These are phyloP conservation scores for Drosophila colorata DNA, from an alignment of 2,888 invertebrate genomes.

Conservation along the genomic window DNA sequence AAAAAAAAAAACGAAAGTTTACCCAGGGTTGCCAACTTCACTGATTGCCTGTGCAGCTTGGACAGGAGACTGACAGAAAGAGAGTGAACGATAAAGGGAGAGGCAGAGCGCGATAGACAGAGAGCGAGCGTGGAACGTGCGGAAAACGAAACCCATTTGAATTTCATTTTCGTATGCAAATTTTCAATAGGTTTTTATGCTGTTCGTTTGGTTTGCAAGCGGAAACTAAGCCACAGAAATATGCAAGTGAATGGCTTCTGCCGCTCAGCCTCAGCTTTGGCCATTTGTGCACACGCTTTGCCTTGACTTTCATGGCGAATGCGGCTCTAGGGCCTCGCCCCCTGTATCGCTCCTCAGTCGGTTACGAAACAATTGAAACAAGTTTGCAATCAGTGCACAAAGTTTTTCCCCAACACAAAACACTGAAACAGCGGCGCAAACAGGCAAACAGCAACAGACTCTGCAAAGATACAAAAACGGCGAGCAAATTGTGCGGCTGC, in stretches of 20 bases:
- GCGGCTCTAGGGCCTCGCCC: not conserved
- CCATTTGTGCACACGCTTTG: slow-evolving; percentile 52
- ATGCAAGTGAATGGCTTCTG: slow-evolving; percentile 69
- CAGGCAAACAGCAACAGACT: slow-evolving; percentile 44
- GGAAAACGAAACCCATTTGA: slow-evolving; percentile 69
- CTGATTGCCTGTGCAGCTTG: slow-evolving; percentile 34
- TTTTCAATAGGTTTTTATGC: slow-evolving; percentile 73
- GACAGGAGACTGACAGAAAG: slow-evolving; percentile 8
- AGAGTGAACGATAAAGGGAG: not conserved
- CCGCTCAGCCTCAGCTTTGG: slow-evolving; percentile 39
- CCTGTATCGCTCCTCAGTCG: slow-evolving; percentile 26
- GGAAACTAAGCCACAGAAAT: slow-evolving; percentile 76
- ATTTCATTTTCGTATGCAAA: slow-evolving; percentile 77
- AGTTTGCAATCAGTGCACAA: slow-evolving; percentile 78
- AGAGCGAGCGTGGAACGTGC: slow-evolving; percentile 19
- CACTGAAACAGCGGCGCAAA: slow-evolving; percentile 27
- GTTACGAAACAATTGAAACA: slow-evolving; percentile 75
- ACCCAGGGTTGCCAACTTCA: slow-evolving; percentile 13
- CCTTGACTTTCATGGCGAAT: slow-evolving; percentile 63
- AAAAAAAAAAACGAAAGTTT: slow-evolving; percentile 60
- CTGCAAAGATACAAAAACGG: slow-evolving; percentile 65
- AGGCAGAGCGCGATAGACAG: not conserved
- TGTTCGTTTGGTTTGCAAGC: slow-evolving; percentile 65
- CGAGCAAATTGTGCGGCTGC: slow-evolving; percentile 72
- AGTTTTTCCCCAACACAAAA: slow-evolving; percentile 61